Evolutionary conservation across 2,797 vertebrate genomes (phyloP).

Genomic region (Anniella stebbinsi): DNA sequence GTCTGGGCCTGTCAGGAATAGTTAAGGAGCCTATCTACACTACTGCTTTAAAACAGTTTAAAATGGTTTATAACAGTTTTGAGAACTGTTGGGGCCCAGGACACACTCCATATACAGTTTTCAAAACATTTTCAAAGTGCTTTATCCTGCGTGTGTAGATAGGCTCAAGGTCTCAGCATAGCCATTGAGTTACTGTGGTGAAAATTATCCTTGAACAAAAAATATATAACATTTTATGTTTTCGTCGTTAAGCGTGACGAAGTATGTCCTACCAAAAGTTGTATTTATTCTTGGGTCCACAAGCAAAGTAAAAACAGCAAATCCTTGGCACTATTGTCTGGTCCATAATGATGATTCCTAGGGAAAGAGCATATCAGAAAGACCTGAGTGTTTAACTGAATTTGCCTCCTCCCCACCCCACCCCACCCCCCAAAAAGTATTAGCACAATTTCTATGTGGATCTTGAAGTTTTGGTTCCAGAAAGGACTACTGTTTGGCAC

Average conservation of each 20-base stretch:
- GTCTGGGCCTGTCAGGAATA: too few relatives aligned
- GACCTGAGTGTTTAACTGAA: neutral
- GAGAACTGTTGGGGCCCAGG: too few relatives aligned
- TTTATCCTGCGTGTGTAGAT: too few relatives aligned
- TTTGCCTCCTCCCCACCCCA: neutral
- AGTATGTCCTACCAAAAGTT: neutral
- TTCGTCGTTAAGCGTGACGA: neutral
- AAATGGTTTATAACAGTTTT: too few relatives aligned
- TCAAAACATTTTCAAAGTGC: too few relatives aligned
- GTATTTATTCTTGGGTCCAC: neutral
- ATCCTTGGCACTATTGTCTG: neutral
- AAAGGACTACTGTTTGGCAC: conserved; percentile 22
- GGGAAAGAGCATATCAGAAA: neutral
- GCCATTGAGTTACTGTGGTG: neutral
- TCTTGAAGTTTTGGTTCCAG: neutral
- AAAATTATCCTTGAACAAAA: conserved; percentile 1
- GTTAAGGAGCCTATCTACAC: too few relatives aligned
- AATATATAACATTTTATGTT: neutral
- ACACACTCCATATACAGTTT: too few relatives aligned
- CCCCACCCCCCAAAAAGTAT: neutral
- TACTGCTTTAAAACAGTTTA: too few relatives aligned
- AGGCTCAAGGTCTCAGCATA: too few relatives aligned
- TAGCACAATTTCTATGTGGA: neutral
- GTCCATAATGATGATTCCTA: neutral
- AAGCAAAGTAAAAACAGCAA: neutral